Percentiles rank a stretch among this genome's conserved stretches.
These are phyloP conservation scores for Timandra comae DNA, from an alignment of 2,888 invertebrate genomes.

Conservation along the genomic window DNA sequence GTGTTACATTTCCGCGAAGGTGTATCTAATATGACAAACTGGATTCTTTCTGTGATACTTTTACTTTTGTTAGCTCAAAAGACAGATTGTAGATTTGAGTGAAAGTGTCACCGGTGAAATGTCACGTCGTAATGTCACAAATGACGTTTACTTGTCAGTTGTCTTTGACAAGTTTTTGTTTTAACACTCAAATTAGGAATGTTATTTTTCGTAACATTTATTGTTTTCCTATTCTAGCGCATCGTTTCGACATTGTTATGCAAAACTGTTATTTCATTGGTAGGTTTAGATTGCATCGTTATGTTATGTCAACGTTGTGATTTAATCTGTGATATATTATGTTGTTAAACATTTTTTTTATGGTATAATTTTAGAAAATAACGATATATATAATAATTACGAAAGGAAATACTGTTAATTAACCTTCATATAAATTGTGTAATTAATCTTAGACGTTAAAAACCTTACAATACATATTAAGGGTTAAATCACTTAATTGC, in stretches of 20 bases:
- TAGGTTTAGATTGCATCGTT: conserved; percentile 16
- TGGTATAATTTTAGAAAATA: no score
- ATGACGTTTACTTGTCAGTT: conserved; percentile 5
- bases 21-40: conserved; percentile 26
- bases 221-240: conserved; percentile 4
- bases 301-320: conserved; percentile 18
- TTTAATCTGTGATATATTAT: conserved; percentile 9
- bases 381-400: no score
- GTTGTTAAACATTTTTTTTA: no score
- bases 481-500: no score
- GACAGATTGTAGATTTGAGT: conserved; percentile 10
- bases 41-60: conserved; percentile 23
- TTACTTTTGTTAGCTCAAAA: conserved; percentile 1
- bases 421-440: no score
- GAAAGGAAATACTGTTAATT: no score
- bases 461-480: no score
- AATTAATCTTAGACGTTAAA: no score
- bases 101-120: background rate
- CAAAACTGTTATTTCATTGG: conserved; percentile 17
- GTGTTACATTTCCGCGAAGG: conserved; percentile 13
- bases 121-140: background rate
- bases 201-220: conserved; percentile 5
- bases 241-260: conserved; percentile 15
- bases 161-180: conserved; percentile 9
- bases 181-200: conserved; percentile 4